Percentiles rank a stretch among this genome's conserved stretches.
These are phyloP conservation scores for Drosophila saltans DNA, from an alignment of 1,140 invertebrate genomes.

Conservation along the genomic window DNA sequence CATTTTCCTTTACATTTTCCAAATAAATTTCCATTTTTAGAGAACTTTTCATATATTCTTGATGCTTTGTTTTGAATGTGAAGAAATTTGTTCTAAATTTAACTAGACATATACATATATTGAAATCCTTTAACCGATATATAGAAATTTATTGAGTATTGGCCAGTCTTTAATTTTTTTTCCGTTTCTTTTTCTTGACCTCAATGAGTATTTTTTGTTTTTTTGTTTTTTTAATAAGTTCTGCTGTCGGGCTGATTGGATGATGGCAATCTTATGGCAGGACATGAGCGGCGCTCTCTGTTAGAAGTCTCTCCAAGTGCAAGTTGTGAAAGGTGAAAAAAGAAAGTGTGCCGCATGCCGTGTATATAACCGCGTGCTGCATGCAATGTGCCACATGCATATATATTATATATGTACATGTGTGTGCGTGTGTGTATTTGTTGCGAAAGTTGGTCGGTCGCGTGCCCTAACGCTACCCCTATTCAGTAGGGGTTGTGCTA, in stretches of 20 bases:
- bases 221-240: constrained; percentile 71
- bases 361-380: background rate
- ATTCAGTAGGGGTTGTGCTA: constrained; percentile 17
- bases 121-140: too few species aligned
- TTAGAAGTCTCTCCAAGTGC: constrained; percentile 16
- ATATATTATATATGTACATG: too few species aligned
- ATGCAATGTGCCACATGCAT: constrained; percentile 44
- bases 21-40: too few species aligned
- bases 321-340: constrained; percentile 28
- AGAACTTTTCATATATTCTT: too few species aligned
- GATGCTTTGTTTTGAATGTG: too few species aligned
- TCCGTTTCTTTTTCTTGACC: constrained; percentile 44
- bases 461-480: background rate
- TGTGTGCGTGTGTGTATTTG: too few species aligned
- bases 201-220: constrained; percentile 42
- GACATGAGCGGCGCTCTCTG: constrained; percentile 8
- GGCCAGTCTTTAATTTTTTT: background rate
- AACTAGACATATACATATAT: too few species aligned
- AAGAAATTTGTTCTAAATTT: too few species aligned
- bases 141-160: background rate
- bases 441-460: constrained; percentile 33
- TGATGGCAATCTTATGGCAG: constrained; percentile 66
- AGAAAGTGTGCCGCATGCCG: constrained; percentile 59
- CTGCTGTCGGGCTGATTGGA: constrained; percentile 62
- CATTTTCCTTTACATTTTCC: too few species aligned